phyloP scores from a whole-genome alignment of 2,888 invertebrate genomes.

The Ophion obscuratus region DNA sequence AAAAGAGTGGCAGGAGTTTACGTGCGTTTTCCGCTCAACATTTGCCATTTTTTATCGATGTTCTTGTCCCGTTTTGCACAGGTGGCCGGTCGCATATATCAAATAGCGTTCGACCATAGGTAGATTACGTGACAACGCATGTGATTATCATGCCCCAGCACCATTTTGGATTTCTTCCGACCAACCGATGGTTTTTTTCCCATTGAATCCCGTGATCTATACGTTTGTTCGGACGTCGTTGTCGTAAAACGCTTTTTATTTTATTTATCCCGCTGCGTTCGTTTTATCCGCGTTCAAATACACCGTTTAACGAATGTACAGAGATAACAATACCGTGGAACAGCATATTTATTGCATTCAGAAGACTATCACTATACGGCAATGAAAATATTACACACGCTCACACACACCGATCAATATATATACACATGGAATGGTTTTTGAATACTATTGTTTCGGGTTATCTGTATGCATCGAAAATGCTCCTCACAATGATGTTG shows the following conservation, averaged over 20 bases:
- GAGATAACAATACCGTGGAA: constrained; percentile 70
- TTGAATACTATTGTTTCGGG: constrained; percentile 13
- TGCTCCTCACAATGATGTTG: constrained; percentile 59
- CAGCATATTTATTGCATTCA: constrained; percentile 72
- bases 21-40: not conserved
- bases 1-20: too few relatives aligned
- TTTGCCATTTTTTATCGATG: constrained; percentile 7
- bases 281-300: constrained; percentile 69
- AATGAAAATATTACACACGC: not conserved
- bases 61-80: constrained; percentile 15
- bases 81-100: constrained; percentile 9
- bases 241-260: constrained; percentile 29
- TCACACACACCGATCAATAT: not conserved
- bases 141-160: constrained; percentile 51
- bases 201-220: constrained; percentile 37
- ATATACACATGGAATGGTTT: constrained; percentile 11
- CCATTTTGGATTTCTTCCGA: constrained; percentile 39
- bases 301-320: constrained; percentile 71
- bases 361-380: constrained; percentile 59
- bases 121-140: constrained; percentile 59
- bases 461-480: constrained; percentile 65
- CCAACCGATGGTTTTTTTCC: constrained; percentile 38
- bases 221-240: constrained; percentile 27
- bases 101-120: constrained; percentile 12
- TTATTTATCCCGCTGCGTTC: constrained; percentile 57